Evolutionary conservation across 2,797 vertebrate genomes (phyloP), one percentile per base, ranked within the genome.

Genomic region (Podargus strigoides): DNA sequence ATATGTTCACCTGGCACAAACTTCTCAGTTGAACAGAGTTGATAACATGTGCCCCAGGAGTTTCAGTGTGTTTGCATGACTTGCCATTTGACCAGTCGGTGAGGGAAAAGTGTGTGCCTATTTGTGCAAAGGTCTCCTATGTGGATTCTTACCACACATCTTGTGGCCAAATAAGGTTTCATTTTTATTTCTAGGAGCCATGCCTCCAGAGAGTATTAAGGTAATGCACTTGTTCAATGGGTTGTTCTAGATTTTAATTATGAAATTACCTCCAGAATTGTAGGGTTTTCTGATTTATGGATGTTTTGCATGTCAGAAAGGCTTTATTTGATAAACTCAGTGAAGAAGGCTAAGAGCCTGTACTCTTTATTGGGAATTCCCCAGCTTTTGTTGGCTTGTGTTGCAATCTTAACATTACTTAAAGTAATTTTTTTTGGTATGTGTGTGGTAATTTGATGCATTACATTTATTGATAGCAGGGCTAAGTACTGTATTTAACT

Each of bases 401-500:
- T 95, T 94, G 96, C 91, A 86, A 95, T 95, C 89, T 85, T 74
- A 92, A 88, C 64, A 28, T 94, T 96, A 95, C 88, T 97, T 96
- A 95, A 95, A 95, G 84, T 79, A 2, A 20, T 62, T 74, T 89
- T 85, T 92, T 30, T 70, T n/a, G n/a, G 78, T 83, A 28, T 52
- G 60, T 76, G 74, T 41, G 8, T 12, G 77, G 80, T 85, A 95
- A 95, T 95, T 96, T 96, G 97, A 97, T 90, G 95, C 97, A 87
- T 94, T 95, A 90, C 92, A 91, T 97, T 97, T 97, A 98, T 94
- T 89, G 96, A 96, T 95, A 98, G 97, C 96, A 87, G 94, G 95
- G 96, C 97, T 97, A 95, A 96, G 92, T 89, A 95, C 97, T 98
- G 94, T 93, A 96, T 98, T 98, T 98, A 98, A 98, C 98, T 97